Conservation (phyloP, 2,113 vertebrate species). For the Carassius carassius region DNA sequence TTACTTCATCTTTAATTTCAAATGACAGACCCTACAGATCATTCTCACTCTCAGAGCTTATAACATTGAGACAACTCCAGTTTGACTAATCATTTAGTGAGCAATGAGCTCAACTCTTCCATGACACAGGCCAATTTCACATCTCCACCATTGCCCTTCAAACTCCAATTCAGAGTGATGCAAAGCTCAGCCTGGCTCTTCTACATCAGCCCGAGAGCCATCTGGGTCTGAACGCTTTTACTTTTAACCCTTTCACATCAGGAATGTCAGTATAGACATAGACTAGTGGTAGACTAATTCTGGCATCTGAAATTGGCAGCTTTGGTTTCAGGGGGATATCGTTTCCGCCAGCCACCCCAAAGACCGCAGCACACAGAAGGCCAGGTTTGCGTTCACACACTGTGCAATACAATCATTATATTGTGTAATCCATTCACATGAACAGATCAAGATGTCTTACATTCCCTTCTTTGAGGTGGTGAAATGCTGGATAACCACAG, state of each 20-base stretch:
- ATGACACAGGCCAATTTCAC: constrained; percentile 64
- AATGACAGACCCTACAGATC: constrained; percentile 61
- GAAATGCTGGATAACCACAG: constrained; percentile 62
- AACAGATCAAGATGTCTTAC: constrained; percentile 71
- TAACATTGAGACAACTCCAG: constrained; percentile 31
- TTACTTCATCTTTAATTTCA: constrained; percentile 62
- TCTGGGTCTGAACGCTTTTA: constrained; percentile 40
- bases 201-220: constrained; percentile 32
- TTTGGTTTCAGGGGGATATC: background rate
- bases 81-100: constrained; percentile 68
- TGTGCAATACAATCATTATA: constrained; percentile 35
- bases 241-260: constrained; percentile 42
- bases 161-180: constrained; percentile 45
- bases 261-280: background rate
- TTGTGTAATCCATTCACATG: constrained; percentile 60
- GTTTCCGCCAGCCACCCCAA: background rate
- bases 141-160: constrained; percentile 59
- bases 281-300: background rate
- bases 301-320: background rate
- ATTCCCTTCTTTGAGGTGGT: constrained; percentile 62
- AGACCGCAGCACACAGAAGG: constrained; percentile 15
- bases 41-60: constrained; percentile 23
- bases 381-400: background rate
- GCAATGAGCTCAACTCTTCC: constrained; percentile 74
- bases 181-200: constrained; percentile 32